Percentiles rank a stretch among this genome's conserved stretches.
phyloP scores from a whole-genome alignment of 2,888 invertebrate species.

The Dasysyrphus tricinctus region DNA sequence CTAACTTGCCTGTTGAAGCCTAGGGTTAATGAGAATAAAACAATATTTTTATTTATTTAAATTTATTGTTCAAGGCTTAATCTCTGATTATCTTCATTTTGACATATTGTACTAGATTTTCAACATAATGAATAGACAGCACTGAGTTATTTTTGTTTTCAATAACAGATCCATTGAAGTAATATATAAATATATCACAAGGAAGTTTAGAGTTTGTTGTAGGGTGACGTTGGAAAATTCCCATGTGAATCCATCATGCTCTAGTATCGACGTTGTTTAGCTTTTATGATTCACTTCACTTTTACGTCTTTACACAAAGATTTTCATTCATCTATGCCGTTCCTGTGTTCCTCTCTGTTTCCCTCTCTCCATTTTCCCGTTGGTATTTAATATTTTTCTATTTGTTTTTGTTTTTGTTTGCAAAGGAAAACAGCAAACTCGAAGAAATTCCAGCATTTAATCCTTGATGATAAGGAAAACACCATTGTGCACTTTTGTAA shows the following conservation, averaged over 20 bases:
- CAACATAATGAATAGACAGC: background rate
- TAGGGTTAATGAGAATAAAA: too few species aligned
- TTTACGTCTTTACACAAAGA: slow-evolving; percentile 22
- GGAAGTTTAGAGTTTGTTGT: background rate
- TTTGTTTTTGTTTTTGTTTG: slow-evolving; percentile 4
- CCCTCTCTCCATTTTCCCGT: background rate
- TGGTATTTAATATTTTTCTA: slow-evolving; percentile 15
- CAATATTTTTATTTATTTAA: too few species aligned
- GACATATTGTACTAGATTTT: background rate
- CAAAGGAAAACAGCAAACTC: slow-evolving; percentile 42
- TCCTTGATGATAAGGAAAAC: slow-evolving; percentile 70
- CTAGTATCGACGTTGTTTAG: slow-evolving; percentile 47
- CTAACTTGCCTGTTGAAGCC: too few species aligned
- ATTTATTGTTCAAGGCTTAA: too few species aligned
- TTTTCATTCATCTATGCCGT: background rate
- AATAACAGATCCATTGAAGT: background rate
- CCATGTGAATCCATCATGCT: slow-evolving; percentile 45
- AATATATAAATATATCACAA: background rate
- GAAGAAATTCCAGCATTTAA: slow-evolving; percentile 59
- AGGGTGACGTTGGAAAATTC: slow-evolving; percentile 40
- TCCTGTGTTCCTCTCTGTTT: background rate
- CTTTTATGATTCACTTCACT: slow-evolving; percentile 41
- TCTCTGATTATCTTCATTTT: too few species aligned
- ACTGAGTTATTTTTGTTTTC: background rate
- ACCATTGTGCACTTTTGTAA: slow-evolving; percentile 70